Evolutionary conservation across 2,888 invertebrate genomes (phyloP).

Genomic region (Drosophila emarginata): DNA sequence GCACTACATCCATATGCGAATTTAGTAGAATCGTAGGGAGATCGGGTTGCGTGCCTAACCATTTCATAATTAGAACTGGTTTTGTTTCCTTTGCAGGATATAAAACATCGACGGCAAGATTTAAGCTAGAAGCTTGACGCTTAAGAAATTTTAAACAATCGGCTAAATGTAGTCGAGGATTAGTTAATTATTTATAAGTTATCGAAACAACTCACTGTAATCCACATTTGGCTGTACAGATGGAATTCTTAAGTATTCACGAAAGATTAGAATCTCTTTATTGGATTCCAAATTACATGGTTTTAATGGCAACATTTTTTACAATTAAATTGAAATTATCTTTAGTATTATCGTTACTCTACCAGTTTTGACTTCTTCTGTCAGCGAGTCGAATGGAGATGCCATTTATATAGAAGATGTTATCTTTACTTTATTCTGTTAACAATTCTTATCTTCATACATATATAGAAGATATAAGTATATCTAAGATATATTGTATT

Average conservation of each 20-base stretch:
- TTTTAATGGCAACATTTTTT: slow-evolving; percentile 11
- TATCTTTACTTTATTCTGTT: background rate
- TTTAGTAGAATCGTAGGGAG: slow-evolving; percentile 89
- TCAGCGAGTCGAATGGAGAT: background rate
- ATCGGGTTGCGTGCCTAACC: slow-evolving; percentile 88
- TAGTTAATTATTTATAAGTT: background rate
- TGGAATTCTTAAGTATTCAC: slow-evolving; percentile 91
- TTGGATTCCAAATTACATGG: slow-evolving; percentile 79
- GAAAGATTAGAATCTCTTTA: slow-evolving; percentile 88
- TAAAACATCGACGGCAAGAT: slow-evolving; percentile 85
- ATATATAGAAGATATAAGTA: background rate
- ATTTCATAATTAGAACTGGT: slow-evolving; percentile 91
- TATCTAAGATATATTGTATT: background rate
- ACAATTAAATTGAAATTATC: background rate
- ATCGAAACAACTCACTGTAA: slow-evolving; percentile 85
- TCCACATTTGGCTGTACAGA: slow-evolving; percentile 92
- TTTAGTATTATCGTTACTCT: too few relatives aligned
- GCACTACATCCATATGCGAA: slow-evolving; percentile 98
- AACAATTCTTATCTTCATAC: background rate
- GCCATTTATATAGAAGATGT: background rate
- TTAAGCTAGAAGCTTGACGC: slow-evolving; percentile 88
- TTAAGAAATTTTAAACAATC: slow-evolving; percentile 90
- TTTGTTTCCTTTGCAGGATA: slow-evolving; percentile 84
- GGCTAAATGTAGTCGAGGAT: slow-evolving; percentile 83
- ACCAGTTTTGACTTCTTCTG: background rate